Evolutionary conservation across 2,888 invertebrate genomes (phyloP).

Genomic region (Calliscelio sp.): DNA sequence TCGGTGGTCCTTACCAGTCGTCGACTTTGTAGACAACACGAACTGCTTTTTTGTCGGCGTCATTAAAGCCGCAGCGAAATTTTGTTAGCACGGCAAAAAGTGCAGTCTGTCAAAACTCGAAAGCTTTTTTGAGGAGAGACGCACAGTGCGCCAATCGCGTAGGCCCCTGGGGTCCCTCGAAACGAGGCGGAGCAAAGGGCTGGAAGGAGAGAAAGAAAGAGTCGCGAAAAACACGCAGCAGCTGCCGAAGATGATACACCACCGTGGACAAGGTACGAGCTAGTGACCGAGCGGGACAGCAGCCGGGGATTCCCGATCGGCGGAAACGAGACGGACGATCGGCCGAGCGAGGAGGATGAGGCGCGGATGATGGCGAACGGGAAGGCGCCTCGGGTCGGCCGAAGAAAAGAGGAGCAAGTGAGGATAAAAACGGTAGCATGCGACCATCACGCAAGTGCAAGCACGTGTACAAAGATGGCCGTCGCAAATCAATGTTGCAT

Average conservation of each 20-base stretch:
- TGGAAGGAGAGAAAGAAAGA: conserved; percentile 43
- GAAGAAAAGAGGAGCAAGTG: conserved; percentile 60
- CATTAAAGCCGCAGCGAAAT: conserved; percentile 73
- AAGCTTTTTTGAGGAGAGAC: not conserved
- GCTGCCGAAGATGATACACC: conserved; percentile 67
- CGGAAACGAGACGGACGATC: conserved; percentile 52
- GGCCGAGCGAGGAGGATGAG: conserved; percentile 32
- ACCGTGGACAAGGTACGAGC: conserved; percentile 33
- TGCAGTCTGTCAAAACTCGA: no score
- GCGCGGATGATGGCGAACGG: conserved; percentile 50
- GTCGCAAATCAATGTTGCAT: conserved; percentile 29
- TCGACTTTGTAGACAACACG: conserved; percentile 51
- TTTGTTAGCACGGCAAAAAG: no score
- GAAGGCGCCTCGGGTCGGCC: conserved; percentile 20
- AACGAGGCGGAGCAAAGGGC: conserved; percentile 61
- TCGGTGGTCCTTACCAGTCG: conserved; percentile 51
- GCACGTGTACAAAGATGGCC: conserved; percentile 83
- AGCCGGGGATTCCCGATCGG: conserved; percentile 7
- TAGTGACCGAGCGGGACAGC: conserved; percentile 4
- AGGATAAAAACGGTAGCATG: conserved; percentile 75
- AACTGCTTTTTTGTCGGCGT: conserved; percentile 63
- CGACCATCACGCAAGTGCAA: conserved; percentile 84
- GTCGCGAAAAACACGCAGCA: conserved; percentile 66
- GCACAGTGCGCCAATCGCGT: conserved; percentile 29
- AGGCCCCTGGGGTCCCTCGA: conserved; percentile 33